Evolutionary conservation across 1,140 invertebrate genomes (phyloP).

Genomic region (Brachionus plicatilis): DNA sequence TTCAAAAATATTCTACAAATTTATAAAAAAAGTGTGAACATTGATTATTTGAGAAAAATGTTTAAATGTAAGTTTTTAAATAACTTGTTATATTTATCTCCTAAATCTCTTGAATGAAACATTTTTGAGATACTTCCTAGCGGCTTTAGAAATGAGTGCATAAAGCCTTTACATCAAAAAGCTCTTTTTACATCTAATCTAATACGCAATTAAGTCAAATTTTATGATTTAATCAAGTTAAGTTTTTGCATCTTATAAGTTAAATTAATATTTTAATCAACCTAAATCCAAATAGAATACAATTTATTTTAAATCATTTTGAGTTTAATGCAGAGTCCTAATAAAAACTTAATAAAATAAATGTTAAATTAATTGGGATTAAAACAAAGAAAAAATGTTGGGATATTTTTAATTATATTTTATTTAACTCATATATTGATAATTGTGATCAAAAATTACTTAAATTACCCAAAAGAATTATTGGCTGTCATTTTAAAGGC

Average conservation of each 20-base stretch:
- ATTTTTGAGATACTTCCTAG: background rate
- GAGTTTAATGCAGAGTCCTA: background rate
- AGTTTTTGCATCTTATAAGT: background rate
- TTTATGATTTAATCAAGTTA: background rate
- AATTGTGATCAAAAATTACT: no score
- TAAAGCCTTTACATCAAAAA: background rate
- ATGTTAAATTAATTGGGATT: background rate
- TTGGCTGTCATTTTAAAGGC: no score
- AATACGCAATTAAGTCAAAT: background rate
- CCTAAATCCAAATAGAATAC: background rate
- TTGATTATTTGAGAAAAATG: background rate
- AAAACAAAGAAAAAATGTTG: background rate
- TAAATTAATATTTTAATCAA: background rate
- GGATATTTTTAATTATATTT: no score
- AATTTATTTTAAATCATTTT: background rate
- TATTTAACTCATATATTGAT: no score
- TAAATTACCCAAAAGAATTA: no score
- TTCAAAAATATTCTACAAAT: background rate
- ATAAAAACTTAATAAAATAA: background rate
- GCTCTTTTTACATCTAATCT: background rate
- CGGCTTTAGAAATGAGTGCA: background rate
- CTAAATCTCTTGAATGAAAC: background rate
- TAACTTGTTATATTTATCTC: background rate
- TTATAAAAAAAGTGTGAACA: background rate
- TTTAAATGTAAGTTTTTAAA: background rate